Evolutionary conservation across 2,888 invertebrate species (phyloP).

Genomic region (Siphlonurus alternatus): DNA sequence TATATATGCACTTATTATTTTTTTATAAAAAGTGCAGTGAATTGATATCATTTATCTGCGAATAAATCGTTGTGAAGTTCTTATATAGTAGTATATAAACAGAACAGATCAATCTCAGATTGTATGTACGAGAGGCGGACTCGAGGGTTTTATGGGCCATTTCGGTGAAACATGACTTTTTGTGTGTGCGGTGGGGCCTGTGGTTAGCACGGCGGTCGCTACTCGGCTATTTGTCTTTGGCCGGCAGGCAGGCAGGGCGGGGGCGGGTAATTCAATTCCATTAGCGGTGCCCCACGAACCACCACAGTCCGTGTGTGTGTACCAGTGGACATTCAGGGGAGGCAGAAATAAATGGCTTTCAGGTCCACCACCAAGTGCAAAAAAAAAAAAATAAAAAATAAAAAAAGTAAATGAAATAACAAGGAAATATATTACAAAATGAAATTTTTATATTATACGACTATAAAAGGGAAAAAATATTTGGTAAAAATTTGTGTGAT

Average conservation of each 20-base stretch:
- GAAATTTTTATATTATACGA: too few relatives aligned
- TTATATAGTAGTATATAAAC: too few relatives aligned
- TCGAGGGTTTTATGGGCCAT: neutral
- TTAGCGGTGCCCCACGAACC: neutral
- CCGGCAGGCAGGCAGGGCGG: neutral
- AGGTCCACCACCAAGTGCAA: neutral
- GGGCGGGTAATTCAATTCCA: constrained; percentile 3
- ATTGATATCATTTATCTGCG: too few relatives aligned
- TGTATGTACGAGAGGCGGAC: neutral
- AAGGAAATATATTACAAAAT: neutral
- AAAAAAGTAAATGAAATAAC: neutral
- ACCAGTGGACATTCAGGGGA: neutral
- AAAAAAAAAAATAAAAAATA: neutral
- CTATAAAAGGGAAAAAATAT: too few relatives aligned
- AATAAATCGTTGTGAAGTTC: too few relatives aligned
- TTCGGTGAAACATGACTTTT: constrained; percentile 2
- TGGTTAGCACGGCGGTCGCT: neutral
- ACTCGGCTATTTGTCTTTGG: constrained; percentile 1
- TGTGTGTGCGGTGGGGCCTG: neutral
- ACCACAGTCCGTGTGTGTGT: neutral
- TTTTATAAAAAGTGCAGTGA: too few relatives aligned
- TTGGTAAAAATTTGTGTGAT: too few relatives aligned
- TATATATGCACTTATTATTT: too few relatives aligned
- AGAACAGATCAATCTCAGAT: neutral
- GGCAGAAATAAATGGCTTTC: neutral